A percentile compares a stretch with the other conserved stretches of the same genome.
phyloP scores from a whole-genome alignment of 2,888 invertebrate genomes.

The Lutraria lutraria region DNA sequence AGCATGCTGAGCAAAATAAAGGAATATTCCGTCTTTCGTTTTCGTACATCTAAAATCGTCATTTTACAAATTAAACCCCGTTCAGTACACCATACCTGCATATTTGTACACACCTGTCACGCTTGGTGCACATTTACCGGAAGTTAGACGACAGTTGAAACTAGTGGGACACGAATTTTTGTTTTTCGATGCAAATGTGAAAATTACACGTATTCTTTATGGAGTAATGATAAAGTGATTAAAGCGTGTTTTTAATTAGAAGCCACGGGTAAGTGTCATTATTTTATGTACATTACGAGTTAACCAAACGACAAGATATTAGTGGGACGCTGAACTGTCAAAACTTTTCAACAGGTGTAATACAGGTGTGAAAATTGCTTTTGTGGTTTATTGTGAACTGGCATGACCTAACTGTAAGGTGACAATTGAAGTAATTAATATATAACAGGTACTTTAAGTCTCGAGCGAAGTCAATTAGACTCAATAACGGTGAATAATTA shows the following conservation, averaged over 20 bases:
- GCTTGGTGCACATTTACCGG: conserved; percentile 27
- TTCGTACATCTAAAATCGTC: no score
- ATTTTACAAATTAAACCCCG: background rate
- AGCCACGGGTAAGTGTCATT: background rate
- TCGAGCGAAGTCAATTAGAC: background rate
- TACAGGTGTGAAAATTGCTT: conserved; percentile 16
- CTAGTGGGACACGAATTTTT: conserved; percentile 41
- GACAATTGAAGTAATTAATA: background rate
- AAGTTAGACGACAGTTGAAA: conserved; percentile 45
- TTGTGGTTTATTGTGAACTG: background rate
- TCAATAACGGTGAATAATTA: background rate
- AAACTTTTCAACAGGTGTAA: conserved; percentile 18
- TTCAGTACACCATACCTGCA: conserved; percentile 14
- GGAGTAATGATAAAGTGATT: conserved; percentile 12
- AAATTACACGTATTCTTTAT: background rate
- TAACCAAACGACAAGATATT: background rate
- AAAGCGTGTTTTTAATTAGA: background rate
- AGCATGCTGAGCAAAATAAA: no score
- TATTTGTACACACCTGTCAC: conserved; percentile 24
- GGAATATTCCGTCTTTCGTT: no score
- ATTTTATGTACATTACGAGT: background rate
- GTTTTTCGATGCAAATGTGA: conserved; percentile 21
- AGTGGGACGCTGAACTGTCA: conserved; percentile 22
- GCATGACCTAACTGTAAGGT: background rate
- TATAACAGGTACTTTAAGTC: background rate